Evolutionary conservation across 2,888 invertebrate species (phyloP), one percentile per base, ranked within the genome.

Genomic region (Melieria omissa): DNA sequence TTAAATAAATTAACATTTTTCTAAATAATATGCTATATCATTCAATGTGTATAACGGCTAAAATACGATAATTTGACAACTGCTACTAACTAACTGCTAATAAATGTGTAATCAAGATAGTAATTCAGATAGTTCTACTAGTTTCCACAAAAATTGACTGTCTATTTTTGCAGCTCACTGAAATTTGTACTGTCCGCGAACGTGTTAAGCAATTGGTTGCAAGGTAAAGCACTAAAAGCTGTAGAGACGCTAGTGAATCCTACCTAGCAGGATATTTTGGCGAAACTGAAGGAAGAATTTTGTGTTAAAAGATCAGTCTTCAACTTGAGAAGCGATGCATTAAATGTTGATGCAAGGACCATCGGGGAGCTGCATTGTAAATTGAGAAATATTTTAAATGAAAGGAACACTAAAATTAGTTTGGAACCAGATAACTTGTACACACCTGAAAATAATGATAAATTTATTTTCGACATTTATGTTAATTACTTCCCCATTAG

Each of bases 261-360:
- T 65, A 68, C 71, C 4, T 75, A 66, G 71, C 67, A 72, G 8
- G 4, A 67, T 14, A 70, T 71, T 7, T 45, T 71, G 3, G 9
- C 4, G 6, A 75, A 72, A 42, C 62, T 75, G 4, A 73, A 72
- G 44, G 72, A 73, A 49, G 72, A 72, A 70, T 75, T 75, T 66
- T 71, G 71, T 9, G 62, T 75, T 9, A 72, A 75, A 63, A 52
- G 70, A 55, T 29, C 66, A 5, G 73, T 71, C 45, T 73, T 72
- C 55, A 73, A 73, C 54, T 29, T 74, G 47, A 42, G 71, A 49
- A 73, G 41, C 12, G 68, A 73, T 65, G 71, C 71, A 12, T 10
- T 75, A n/a, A 73, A 69, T 66, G 71, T 73, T 52, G 62, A 67
- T 46, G 65, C 54, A 14, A 61, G 58, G 29, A 73, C 57, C 47